Evolutionary conservation across 2,113 vertebrate genomes (phyloP), one percentile per base, ranked within the genome.

Genomic region (Hippolais icterina): DNA sequence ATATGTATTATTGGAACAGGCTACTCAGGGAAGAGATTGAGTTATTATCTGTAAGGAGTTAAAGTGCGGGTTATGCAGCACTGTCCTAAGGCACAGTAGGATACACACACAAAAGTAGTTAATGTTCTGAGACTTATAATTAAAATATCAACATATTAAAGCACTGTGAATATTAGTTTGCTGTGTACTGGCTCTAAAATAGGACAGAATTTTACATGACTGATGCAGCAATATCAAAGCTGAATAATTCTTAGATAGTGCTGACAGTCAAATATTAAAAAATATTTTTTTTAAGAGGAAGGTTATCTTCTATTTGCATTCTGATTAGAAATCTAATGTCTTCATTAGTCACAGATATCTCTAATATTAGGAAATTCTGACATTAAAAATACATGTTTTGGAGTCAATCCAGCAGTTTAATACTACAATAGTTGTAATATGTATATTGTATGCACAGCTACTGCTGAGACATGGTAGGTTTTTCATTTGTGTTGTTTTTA

Each of bases 101-200:
- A 61, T 24, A 39, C 20, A 19, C 17, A 41, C 49, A 37, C 15
- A 87, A 72, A 89, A 90, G 15, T 28, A 60, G 18, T 52, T 85
- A 79, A 79, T 92, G 12, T 68, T 94, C 54, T 74, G 35, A 90
- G 80, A 66, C 27, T 61, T 78, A 61, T 63, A 93, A 94, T 90
- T 93, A 92, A 96, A 82, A 90, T 90, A 87, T 31, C 69, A 91
- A 68, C 50, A 60, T 61, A 90, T 82, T 91, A 95, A 86, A 88
- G 42, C 10, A 44, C 9, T 61, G 33, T 41, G 74, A 82, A 76
- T 79, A 84, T 29, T 89, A 91, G 17, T 53, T 95, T 91, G 54
- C 56, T 54, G 57, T 27, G 6, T 42, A 57, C 46, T 74, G 31
- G 64, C 21, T 87, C 35, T 71, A 84, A 95, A 93, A 83, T 76